phyloP scores from a whole-genome alignment of 2,888 invertebrate genomes.

The Drosophila affinis region DNA sequence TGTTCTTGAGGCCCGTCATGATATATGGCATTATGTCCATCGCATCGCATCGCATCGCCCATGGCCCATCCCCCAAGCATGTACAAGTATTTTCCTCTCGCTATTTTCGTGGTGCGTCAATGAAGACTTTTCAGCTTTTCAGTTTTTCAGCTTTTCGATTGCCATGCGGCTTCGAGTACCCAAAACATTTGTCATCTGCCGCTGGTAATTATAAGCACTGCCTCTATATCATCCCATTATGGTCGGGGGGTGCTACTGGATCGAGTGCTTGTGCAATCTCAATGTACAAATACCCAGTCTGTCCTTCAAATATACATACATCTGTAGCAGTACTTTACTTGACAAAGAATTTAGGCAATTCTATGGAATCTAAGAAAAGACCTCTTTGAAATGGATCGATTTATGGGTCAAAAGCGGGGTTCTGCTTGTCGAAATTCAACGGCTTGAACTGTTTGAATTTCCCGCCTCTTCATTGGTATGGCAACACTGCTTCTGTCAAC shows the following conservation, averaged over 20 bases:
- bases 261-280: slow-evolving; percentile 5
- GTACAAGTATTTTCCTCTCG: neutral
- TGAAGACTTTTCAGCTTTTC: slow-evolving; percentile 38
- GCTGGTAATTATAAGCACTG: slow-evolving; percentile 32
- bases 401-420: too few species aligned
- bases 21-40: slow-evolving; percentile 47
- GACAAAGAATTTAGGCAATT: slow-evolving; percentile 1
- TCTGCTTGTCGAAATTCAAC: too few species aligned
- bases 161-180: slow-evolving; percentile 22
- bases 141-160: neutral
- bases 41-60: slow-evolving; percentile 13
- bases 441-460: too few species aligned
- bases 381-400: too few species aligned
- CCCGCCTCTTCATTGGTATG: too few species aligned
- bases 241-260: neutral
- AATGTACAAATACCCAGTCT: too few species aligned
- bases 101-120: slow-evolving; percentile 29
- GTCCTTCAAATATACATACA: slow-evolving; percentile 26
- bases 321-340: slow-evolving; percentile 12
- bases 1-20: slow-evolving; percentile 19
- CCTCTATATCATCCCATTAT: slow-evolving; percentile 19
- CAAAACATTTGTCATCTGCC: slow-evolving; percentile 39
- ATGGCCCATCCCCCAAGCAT: neutral
- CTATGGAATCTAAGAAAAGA: too few species aligned
- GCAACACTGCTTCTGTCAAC: too few species aligned